phyloP scores from a whole-genome alignment of 1,140 invertebrate genomes.

The Drosophila oshimai region DNA sequence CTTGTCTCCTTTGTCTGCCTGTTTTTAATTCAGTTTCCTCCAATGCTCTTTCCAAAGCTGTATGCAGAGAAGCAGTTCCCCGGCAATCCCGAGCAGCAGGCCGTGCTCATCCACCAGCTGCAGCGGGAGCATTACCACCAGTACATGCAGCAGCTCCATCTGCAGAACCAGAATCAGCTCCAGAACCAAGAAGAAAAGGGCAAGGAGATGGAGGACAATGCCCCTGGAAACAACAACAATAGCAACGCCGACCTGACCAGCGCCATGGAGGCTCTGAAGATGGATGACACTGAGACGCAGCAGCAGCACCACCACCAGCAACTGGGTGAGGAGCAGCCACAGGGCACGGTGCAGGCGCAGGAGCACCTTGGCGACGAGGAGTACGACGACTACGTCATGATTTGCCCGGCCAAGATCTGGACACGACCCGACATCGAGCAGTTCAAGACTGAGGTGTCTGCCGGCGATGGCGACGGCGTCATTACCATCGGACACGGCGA shows the following conservation, averaged over 20 bases:
- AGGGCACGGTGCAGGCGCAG: background rate
- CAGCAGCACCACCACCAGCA: background rate
- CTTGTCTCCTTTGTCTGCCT: background rate
- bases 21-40: background rate
- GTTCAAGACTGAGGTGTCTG: conserved; percentile 95
- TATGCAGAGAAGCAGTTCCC: conserved; percentile 99
- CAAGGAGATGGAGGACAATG: background rate
- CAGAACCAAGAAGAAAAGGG: conserved; percentile 2
- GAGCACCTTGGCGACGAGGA: conserved; percentile 63
- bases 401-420: conserved; percentile 97
- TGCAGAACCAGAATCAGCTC: conserved; percentile 74
- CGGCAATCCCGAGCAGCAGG: conserved; percentile 95
- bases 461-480: conserved; percentile 96
- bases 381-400: conserved; percentile 83
- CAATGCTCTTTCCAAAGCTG: conserved; percentile 61
- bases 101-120: conserved; percentile 93
- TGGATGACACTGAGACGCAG: conserved; percentile 21
- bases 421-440: conserved; percentile 94
- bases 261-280: conserved; percentile 52
- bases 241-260: conserved; percentile 41
- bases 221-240: conserved; percentile 30
- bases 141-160: conserved; percentile 94
- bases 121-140: conserved; percentile 99
- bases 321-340: conserved; percentile 12
- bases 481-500: conserved; percentile 96